Base-by-base conservation (phyloP, 2,888 invertebrate genomes). In the Esperia sulphurella region DNA sequence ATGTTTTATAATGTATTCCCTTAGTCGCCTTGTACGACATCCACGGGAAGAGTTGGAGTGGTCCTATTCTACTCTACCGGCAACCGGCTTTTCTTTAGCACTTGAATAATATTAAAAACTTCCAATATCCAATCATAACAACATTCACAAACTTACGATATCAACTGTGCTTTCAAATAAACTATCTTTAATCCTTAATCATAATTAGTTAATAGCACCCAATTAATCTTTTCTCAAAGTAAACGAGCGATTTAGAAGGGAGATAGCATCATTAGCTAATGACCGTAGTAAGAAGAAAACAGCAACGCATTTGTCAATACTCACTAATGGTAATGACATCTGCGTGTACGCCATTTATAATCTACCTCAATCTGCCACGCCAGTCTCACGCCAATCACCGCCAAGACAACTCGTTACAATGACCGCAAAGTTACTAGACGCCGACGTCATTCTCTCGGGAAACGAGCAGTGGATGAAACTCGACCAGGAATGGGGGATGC, bases 401-500 rank as follows among this genome's bases (percentile, higher is more conserved):
- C 13, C 9, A 8, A 13, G 9, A 39, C 39, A 37, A 9, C 40
- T 14, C 41, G 28, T 10, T 33, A 46, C 29, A 48, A 48, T 45
- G 38, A n/a, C 28, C 21, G 9, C 30, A 28, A 45, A 30, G 39
- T 14, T 45, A 29, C 21, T 41, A 3, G 86, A 87, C 50, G 57
- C 71, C 0, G 85, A 86, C 29, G 65, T 65, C 0, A 80, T 87
- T 31, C 61, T 87, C 28, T 81, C 75, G 4, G 75, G 71, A 45
- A 85, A 76, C 63, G 85, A 87, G 31, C 71, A 87, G 48, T 87
- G 87, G 87, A 73, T 58, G 55, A 73, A 78, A 35, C 64, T 88
- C 1, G 83, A 84, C 50, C 75, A 83, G 52, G 71, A 79, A 54
- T 88, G 87, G 87, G 79, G 81, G 3, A 66, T 75, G 31, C 80